These are phyloP conservation scores for Palythoa caribaeorum DNA, from an alignment of 92 coral and sea anemone species.

Conservation along the genomic window DNA sequence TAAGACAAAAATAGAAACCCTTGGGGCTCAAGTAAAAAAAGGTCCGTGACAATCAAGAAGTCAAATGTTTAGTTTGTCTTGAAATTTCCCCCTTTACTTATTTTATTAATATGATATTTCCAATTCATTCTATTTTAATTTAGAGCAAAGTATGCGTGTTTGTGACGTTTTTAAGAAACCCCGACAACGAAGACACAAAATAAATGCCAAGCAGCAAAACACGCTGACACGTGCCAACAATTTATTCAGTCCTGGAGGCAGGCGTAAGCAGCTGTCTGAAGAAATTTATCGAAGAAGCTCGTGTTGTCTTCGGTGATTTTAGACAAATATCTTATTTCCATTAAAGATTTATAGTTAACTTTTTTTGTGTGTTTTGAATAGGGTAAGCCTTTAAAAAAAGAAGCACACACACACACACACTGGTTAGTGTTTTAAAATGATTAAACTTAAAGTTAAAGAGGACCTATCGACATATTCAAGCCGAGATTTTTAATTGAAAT, in stretches of 20 bases:
- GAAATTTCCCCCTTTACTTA: neutral
- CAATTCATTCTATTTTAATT: neutral
- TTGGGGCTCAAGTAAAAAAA: neutral
- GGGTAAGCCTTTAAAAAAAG: neutral
- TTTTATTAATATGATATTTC: neutral
- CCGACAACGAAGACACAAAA: conserved; percentile 13
- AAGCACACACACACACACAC: neutral
- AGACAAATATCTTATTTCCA: neutral
- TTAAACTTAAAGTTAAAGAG: neutral
- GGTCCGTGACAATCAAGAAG: neutral
- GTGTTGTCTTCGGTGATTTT: neutral
- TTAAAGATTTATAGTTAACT: too few species aligned
- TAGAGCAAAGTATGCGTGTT: conserved; percentile 35
- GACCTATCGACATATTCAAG: neutral
- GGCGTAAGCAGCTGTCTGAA: neutral
- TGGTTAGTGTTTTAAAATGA: neutral
- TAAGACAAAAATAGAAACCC: neutral
- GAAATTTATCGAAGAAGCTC: neutral
- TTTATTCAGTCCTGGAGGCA: neutral
- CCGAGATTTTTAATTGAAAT: neutral
- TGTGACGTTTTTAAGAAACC: neutral
- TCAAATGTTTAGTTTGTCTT: neutral
- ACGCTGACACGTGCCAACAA: conserved; percentile 41
- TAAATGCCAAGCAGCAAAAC: neutral
- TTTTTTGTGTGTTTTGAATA: neutral